Evolutionary conservation across 1,140 invertebrate genomes (phyloP), one percentile per base, ranked within the genome.

Genomic region (Yoshiicerus persimilis): DNA sequence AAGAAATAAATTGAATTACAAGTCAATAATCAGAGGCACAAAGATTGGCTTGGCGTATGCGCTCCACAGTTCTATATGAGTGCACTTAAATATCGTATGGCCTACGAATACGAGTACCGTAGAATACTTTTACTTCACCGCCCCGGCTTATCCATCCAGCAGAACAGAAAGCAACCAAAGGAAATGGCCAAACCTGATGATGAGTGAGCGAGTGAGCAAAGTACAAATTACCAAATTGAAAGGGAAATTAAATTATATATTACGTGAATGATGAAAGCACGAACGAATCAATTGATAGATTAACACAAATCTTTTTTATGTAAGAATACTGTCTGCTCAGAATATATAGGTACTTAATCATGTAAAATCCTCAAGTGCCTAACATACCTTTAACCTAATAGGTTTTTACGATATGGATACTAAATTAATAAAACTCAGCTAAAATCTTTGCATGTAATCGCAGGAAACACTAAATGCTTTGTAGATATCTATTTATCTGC

Each of bases 1-100:
- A 9, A 80, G 75, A 13, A 80, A 80, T 80, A 80, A 80, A 80
- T 80, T 80, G 75, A 80, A 80, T 80, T 80, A 80, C 75, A 80
- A 16, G 34, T 80, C 75, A 80, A 38, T 80, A 80, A 80, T 38
- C 75, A 80, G 32, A 80, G 75, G 75, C 75, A 80, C 75, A 80
- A 80, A 38, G 75, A 36, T 80, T 80, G 75, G 75, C 75, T 80
- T 80, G 75, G 75, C 75, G 75, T 80, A 80, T 80, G 75, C 75
- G 75, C 75, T 38, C 47, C 75, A 80, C 70, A 80, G 16, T 56
- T n/a, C 20, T 41, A n/a, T 80, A 20, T 80, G 75, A 36, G 75
- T 80, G 75, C 38, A 56, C 47, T 56, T 56, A n/a, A n/a, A n/a
- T n/a, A 56, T 56, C 47, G 20, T n/a, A 56, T 56, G 8, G 47